Percentiles rank a stretch among this genome's conserved stretches.
Evolutionary conservation across 2,888 invertebrate species (phyloP).

Genomic region (Spilarctia lutea): DNA sequence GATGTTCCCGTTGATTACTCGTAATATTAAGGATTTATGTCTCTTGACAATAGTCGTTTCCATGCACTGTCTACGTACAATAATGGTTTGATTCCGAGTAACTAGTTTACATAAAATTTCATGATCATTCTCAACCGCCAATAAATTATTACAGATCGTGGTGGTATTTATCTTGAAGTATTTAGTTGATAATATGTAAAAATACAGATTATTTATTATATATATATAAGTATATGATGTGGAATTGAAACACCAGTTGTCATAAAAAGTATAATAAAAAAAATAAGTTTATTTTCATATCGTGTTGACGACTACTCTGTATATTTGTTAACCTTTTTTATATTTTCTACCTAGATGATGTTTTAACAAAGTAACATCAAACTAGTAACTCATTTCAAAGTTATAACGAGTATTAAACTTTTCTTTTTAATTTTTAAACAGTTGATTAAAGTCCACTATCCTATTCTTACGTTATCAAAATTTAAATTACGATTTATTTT

Average conservation of each 20-base stretch:
- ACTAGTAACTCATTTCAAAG: background rate
- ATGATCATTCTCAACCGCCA: background rate
- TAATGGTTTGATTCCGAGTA: background rate
- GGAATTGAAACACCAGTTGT: background rate
- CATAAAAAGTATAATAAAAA: background rate
- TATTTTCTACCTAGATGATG: background rate
- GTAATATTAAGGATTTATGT: conserved; percentile 30
- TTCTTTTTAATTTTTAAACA: background rate
- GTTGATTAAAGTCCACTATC: background rate
- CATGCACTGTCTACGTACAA: conserved; percentile 5
- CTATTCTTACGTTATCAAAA: conserved; percentile 13
- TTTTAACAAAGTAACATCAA: background rate
- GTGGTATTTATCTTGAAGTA: no score
- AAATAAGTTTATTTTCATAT: background rate
- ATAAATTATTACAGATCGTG: background rate
- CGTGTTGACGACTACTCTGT: background rate
- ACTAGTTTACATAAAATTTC: background rate
- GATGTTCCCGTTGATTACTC: conserved; percentile 36
- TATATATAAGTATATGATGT: background rate
- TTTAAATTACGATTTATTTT: conserved; percentile 28
- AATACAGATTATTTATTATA: background rate
- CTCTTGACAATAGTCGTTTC: conserved; percentile 27
- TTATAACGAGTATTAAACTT: no score
- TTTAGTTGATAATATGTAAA: background rate
- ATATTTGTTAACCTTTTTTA: background rate